Evolutionary conservation across 1,140 invertebrate species (phyloP), one percentile per base, ranked within the genome.

Genomic region (Drosophila sproati): DNA sequence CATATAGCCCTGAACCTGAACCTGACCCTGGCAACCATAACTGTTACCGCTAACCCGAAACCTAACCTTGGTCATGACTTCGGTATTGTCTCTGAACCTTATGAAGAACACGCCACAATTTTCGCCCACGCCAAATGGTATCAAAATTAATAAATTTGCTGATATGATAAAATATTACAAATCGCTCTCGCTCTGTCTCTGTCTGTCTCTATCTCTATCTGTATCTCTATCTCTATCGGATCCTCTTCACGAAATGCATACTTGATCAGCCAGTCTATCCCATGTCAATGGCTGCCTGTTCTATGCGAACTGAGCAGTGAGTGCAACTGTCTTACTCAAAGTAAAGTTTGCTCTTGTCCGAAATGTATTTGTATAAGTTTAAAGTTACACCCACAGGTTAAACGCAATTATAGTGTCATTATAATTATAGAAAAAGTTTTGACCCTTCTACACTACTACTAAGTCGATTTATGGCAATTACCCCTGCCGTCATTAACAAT

Each of bases 21-120:
- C 20, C 45, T 50, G 12, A 29, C 34, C 34, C 20, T 62, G 45
- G 43, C 31, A 43, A 8, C 39, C 10, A 43, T 0, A 43, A 43
- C 10, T 43, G 3, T 0, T 3, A 43, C 3, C 39, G 10, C 10
- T 37, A 5, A 34, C 34, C 34, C 34, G 5, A 34, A 34, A 34
- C 31, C 29, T 12, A 31, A 34, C 45, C 37, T 50, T 50, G 20
- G 12, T 32, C 32, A 37, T 62, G 45, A 31, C 37, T 57, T 41
- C 5, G 20, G 6, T 8, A 35, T n/a, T n/a, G 35, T 35, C 51
- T 34, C 34, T 39, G 37, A 3, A 10, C 34, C 52, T 8, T 20
- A 52, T 52, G 8, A 52, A 52, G n/a, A 34, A 20, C 51, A 56
- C 20, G 5, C 35, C 39, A 39, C 28, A 5, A 28, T 43, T 20